Evolutionary conservation across 2,797 vertebrate species (phyloP).

Genomic region (Cercopithecus mitis): DNA sequence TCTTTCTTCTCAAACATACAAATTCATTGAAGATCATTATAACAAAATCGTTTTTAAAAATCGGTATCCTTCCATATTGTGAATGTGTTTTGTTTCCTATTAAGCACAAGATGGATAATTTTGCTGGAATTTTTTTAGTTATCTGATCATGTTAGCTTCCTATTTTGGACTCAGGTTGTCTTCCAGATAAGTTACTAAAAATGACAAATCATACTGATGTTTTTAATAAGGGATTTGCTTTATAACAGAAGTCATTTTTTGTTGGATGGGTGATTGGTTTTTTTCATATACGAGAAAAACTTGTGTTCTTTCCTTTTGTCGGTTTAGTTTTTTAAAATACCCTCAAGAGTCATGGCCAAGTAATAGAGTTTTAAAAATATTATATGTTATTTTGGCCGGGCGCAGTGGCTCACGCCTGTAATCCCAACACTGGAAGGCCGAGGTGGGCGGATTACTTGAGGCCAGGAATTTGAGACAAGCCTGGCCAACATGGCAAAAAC

Average conservation of each 20-base stretch:
- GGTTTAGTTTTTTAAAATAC: not conserved
- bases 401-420: not conserved
- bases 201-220: not conserved
- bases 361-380: not conserved
- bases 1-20: conserved; percentile 25
- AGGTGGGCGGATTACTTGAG: not conserved
- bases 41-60: not conserved
- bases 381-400: not conserved
- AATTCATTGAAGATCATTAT: conserved; percentile 19
- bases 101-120: conserved; percentile 32
- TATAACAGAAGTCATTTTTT: conserved; percentile 13
- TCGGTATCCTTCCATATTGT: conserved; percentile 10
- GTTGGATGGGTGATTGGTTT: not conserved
- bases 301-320: not conserved
- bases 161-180: not conserved
- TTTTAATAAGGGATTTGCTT: conserved; percentile 24
- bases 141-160: conserved; percentile 12
- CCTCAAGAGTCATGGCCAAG: not conserved
- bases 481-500: not conserved
- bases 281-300: not conserved
- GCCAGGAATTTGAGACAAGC: not conserved
- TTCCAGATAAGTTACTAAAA: conserved; percentile 44
- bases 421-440: not conserved
- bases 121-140: conserved; percentile 43
- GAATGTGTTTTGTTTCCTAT: conserved; percentile 52